Conservation (phyloP, 2,797 vertebrate genomes). For the Tympanoctomys barrerae region DNA sequence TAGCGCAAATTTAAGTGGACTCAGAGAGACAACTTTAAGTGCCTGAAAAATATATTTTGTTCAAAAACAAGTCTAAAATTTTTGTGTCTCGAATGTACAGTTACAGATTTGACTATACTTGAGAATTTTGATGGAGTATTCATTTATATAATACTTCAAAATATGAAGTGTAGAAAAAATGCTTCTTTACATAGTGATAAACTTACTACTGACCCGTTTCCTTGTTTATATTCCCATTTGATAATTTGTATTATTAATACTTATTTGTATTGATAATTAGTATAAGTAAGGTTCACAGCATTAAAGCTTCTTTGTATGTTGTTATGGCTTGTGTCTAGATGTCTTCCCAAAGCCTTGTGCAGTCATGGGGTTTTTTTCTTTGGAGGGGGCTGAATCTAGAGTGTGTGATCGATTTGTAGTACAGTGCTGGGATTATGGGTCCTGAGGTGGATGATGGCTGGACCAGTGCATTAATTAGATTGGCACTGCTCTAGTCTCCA, state of each 20-base stretch:
- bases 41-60: background rate
- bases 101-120: background rate
- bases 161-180: background rate
- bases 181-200: background rate
- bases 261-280: background rate
- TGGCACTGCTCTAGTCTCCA: background rate
- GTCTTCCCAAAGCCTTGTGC: background rate
- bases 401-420: background rate
- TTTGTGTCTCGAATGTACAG: background rate
- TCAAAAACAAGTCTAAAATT: constrained; percentile 16
- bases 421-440: background rate
- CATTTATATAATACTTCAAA: background rate
- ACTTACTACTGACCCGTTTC: background rate
- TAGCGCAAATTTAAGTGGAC: background rate
- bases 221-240: background rate
- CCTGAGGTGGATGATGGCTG: background rate
- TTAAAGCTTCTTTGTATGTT: background rate
- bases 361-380: background rate
- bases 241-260: background rate
- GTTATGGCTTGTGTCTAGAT: background rate
- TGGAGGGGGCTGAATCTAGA: background rate
- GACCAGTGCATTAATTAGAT: background rate
- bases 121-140: background rate
- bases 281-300: background rate
- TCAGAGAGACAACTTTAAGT: background rate